Evolutionary conservation across 1,140 invertebrate genomes (phyloP).

Genomic region (Fopius arisanus): DNA sequence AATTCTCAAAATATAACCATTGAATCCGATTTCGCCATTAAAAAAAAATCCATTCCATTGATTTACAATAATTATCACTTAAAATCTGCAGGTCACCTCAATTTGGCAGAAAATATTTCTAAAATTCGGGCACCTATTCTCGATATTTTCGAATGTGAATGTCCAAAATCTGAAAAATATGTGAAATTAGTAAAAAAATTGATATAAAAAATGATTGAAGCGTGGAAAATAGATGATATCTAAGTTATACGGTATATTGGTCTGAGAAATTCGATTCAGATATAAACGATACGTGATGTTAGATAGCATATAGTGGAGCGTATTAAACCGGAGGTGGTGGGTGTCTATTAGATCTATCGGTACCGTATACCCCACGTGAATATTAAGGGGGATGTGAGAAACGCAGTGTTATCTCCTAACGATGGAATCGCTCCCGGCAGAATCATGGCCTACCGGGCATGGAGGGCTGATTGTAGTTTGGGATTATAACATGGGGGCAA

Average conservation of each 20-base stretch:
- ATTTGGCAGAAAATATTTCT: too few species aligned
- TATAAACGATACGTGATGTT: neutral
- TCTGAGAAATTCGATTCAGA: neutral
- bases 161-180: too few species aligned
- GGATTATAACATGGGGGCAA: neutral
- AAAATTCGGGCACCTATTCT: too few species aligned
- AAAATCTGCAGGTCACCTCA: too few species aligned
- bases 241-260: neutral
- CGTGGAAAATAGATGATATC: neutral
- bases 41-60: too few species aligned
- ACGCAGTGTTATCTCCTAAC: neutral
- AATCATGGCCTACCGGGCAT: neutral
- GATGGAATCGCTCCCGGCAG: neutral
- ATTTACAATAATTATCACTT: too few species aligned
- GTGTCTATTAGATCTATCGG: slow-evolving; percentile 1
- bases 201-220: neutral
- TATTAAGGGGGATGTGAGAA: neutral
- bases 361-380: neutral
- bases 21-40: too few species aligned
- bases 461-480: neutral
- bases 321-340: slow-evolving; percentile 10
- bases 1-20: too few species aligned
- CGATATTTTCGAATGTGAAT: too few species aligned
- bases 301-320: neutral
- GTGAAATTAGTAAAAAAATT: too few species aligned